Evolutionary conservation across 2,888 invertebrate species (phyloP).

Genomic region (Gonocerus acuteangulatus): DNA sequence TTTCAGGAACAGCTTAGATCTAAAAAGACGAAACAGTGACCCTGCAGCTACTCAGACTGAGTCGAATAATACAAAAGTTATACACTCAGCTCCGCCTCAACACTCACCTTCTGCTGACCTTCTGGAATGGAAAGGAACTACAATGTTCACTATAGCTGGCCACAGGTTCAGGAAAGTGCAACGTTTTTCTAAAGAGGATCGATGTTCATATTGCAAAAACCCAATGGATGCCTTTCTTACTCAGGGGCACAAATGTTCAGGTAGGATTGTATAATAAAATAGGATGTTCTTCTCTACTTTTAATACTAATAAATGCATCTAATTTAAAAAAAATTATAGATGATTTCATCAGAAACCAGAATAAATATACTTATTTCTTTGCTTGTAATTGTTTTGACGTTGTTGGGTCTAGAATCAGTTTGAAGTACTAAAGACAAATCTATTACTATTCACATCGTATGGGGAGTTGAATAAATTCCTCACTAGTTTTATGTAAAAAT

Average conservation of each 20-base stretch:
- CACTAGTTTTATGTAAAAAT: too few relatives aligned
- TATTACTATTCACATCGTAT: too few relatives aligned
- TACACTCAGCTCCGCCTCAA: slow-evolving; percentile 26
- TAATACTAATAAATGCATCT: too few relatives aligned
- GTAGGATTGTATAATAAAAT: too few relatives aligned
- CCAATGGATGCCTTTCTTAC: slow-evolving; percentile 69
- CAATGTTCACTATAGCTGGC: slow-evolving; percentile 62
- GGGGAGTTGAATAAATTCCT: too few relatives aligned
- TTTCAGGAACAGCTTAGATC: slow-evolving; percentile 28
- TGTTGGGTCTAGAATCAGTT: too few relatives aligned
- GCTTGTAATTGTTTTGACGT: too few relatives aligned
- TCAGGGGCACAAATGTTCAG: slow-evolving; percentile 65
- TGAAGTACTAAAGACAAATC: too few relatives aligned
- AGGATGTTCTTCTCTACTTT: too few relatives aligned
- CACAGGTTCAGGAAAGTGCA: slow-evolving; percentile 64
- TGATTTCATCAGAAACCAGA: too few relatives aligned
- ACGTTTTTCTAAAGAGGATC: slow-evolving; percentile 70
- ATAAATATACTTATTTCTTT: too few relatives aligned
- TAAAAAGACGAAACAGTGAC: slow-evolving; percentile 61
- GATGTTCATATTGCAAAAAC: slow-evolving; percentile 71
- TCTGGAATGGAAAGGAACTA: slow-evolving; percentile 53
- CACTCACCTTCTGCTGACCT: slow-evolving; percentile 38
- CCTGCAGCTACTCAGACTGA: slow-evolving; percentile 51
- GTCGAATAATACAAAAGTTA: not conserved
- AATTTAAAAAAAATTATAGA: too few relatives aligned